Conservation (phyloP, 1,140 invertebrate genomes). For the Listronotus bonariensis region DNA sequence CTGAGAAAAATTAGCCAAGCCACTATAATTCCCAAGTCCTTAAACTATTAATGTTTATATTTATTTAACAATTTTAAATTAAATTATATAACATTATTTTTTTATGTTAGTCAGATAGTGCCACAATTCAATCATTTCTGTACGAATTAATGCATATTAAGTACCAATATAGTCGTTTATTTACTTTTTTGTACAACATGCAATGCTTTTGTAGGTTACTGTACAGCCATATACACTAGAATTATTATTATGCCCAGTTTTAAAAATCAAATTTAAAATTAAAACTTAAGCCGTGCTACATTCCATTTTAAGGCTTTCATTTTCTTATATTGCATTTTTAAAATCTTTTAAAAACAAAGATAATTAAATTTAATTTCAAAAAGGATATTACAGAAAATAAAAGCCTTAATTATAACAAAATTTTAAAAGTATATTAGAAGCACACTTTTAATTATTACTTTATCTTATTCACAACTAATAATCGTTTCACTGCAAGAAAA, state of each 20-base stretch:
- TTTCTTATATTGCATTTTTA: neutral
- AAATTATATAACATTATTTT: slow-evolving; percentile 16
- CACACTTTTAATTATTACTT: too few relatives aligned
- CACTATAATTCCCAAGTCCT: too few relatives aligned
- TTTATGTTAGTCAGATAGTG: slow-evolving; percentile 37
- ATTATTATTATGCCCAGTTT: slow-evolving; percentile 33
- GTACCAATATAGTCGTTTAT: slow-evolving; percentile 28
- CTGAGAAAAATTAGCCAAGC: too few relatives aligned
- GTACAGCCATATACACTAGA: slow-evolving; percentile 37
- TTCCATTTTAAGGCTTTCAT: slow-evolving; percentile 11
- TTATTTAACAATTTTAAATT: neutral
- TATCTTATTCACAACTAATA: too few relatives aligned
- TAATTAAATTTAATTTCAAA: too few relatives aligned
- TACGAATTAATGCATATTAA: slow-evolving; percentile 41
- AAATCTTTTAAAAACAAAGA: too few relatives aligned
- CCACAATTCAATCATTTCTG: slow-evolving; percentile 38
- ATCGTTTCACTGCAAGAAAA: too few relatives aligned
- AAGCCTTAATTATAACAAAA: too few relatives aligned
- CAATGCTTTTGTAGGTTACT: slow-evolving; percentile 37
- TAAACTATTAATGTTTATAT: too few relatives aligned
- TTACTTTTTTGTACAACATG: slow-evolving; percentile 43
- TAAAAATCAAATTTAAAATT: slow-evolving; percentile 6
- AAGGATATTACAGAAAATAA: too few relatives aligned
- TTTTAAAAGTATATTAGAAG: too few relatives aligned
- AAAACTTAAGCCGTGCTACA: slow-evolving; percentile 28